A percentile compares a stretch with the other conserved stretches of the same genome.
Conservation (phyloP, 2,113 vertebrate species). For the Microtus oregoni region DNA sequence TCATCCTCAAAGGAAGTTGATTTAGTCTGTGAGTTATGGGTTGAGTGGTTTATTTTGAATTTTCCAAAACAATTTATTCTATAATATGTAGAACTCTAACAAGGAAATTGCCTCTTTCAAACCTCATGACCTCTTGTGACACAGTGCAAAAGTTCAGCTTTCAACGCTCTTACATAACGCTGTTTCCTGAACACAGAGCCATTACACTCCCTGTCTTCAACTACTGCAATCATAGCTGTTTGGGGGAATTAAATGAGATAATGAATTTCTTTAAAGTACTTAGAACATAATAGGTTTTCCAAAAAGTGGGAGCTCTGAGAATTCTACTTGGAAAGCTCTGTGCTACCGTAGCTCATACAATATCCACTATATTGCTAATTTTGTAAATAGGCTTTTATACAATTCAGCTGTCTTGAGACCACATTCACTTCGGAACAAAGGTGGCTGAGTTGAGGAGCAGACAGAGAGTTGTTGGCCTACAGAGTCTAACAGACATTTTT, state of each 20-base stretch:
- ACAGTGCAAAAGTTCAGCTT: conserved; percentile 63
- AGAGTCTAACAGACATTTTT: background rate
- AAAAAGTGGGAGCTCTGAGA: background rate
- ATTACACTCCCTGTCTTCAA: conserved; percentile 23
- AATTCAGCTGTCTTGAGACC: background rate
- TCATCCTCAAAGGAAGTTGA: conserved; percentile 47
- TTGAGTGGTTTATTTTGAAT: conserved; percentile 56
- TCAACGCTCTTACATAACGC: conserved; percentile 27
- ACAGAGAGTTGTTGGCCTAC: background rate
- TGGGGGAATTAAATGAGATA: conserved; percentile 59
- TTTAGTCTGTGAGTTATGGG: conserved; percentile 18
- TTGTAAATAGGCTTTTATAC: conserved; percentile 2
- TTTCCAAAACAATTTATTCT: conserved; percentile 63
- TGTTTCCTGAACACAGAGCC: conserved; percentile 7
- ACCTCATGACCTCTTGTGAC: conserved; percentile 27
- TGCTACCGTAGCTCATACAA: conserved; percentile 13
- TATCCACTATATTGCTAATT: background rate
- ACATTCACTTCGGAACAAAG: background rate
- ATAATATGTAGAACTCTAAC: conserved; percentile 20
- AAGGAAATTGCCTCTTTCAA: conserved; percentile 57
- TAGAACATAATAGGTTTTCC: background rate
- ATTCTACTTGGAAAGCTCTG: background rate
- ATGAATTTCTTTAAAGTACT: conserved; percentile 54
- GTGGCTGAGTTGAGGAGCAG: background rate
- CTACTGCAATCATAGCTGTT: conserved; percentile 31